Base-by-base conservation (phyloP, 2,113 vertebrate genomes). In the Alethe castanea region DNA sequence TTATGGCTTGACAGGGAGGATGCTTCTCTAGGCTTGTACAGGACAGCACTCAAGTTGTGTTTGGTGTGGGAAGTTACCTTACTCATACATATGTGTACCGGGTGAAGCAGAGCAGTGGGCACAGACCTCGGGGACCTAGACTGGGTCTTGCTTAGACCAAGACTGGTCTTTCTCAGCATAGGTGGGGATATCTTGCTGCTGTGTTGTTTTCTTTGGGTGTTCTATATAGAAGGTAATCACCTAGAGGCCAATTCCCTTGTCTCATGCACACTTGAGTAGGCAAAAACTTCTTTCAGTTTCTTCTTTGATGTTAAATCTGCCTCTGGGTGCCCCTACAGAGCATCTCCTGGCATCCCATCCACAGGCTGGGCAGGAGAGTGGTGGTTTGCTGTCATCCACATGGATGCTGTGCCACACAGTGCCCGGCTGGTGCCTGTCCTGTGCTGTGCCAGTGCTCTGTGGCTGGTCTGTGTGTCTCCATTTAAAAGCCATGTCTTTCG, bases 41-140 rank as follows among this genome's bases (percentile, higher is more conserved):
- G 16, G 50, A 6, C 36, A 56, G 13, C 17, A 11, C 9, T 81
- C 5, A 8, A 7, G 23, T 35, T 14, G 2, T 1, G 0, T 81
- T 53, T 81, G 36, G 33, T 0, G 0, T 52, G 67, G 52, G 35
- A 47, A 31, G 23, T 64, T 80, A 13, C 9, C 48, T 82, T 82
- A 18, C 47, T 82, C 0, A 0, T 80, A 9, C 0, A 0, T 56
- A 4, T 14, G 35, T 28, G 12, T 14, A 12, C n/a, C 44, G 20
- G 15, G 23, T 19, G 8, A 59, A 31, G 59, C 67, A 52, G 36
- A 67, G 31, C 72, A 24, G 16, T 17, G 54, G 45, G 54, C 77
- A 60, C 12, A 47, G 54, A 45, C 9, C 65, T 38, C 25, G 5
- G 20, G 15, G 45, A 77, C 22, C 28, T 53, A 53, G 47, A 4